Evolutionary conservation across 2,888 invertebrate species (phyloP).

Genomic region (Brassicogethes aeneus): DNA sequence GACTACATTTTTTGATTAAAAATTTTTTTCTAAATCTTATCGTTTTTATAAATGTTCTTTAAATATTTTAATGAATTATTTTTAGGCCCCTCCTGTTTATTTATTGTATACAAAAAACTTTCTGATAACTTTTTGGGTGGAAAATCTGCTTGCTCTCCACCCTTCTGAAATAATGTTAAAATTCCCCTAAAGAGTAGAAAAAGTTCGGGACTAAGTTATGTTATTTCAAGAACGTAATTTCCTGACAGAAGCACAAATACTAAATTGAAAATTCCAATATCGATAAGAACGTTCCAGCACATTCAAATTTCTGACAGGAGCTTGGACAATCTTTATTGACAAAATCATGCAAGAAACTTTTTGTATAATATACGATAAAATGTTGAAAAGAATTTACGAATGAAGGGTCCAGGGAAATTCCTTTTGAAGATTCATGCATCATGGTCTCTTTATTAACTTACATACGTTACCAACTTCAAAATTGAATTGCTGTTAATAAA

Average conservation of each 20-base stretch:
- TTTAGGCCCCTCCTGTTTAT: too few species aligned
- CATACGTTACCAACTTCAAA: neutral
- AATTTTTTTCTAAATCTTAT: too few species aligned
- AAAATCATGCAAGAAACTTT: constrained; percentile 17
- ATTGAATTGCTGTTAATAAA: neutral
- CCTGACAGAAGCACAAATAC: constrained; percentile 13
- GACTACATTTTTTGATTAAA: too few species aligned
- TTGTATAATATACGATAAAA: constrained; percentile 17
- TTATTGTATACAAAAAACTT: neutral
- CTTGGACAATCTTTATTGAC: constrained; percentile 18
- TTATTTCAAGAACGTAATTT: constrained; percentile 16
- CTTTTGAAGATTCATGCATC: constrained; percentile 7
- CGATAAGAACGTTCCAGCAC: constrained; percentile 11
- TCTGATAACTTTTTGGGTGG: neutral
- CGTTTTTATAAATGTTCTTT: too few species aligned
- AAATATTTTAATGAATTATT: too few species aligned
- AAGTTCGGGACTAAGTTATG: constrained; percentile 8
- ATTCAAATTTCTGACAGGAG: constrained; percentile 13
- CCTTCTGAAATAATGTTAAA: neutral
- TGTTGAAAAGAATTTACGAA: constrained; percentile 17
- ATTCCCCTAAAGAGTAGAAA: neutral
- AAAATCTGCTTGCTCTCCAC: constrained; percentile 2
- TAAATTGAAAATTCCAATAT: constrained; percentile 15
- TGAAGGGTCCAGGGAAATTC: constrained; percentile 17
- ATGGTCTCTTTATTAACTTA: neutral